Base-by-base conservation (phyloP, 2,888 invertebrate genomes). In the Athalia cordata region DNA sequence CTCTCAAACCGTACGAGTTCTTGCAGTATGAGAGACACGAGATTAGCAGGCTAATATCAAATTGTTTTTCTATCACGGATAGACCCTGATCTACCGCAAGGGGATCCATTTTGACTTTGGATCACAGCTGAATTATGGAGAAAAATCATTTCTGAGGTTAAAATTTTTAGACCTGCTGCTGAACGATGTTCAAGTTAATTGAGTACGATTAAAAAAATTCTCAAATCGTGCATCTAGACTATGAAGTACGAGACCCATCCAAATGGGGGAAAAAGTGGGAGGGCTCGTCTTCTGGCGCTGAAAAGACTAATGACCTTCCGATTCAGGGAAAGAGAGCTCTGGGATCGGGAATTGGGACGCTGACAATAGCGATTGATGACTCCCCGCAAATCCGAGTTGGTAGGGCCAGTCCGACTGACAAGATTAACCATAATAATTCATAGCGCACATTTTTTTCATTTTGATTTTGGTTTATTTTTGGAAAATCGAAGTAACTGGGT, bases 401-500 rank as follows among this genome's bases (percentile, higher is more conserved):
- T 45, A 15, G 13, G 6, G 15, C 11, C 8, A 15, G 59, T 62
- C 61, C 3, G 52, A n/a, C 50, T 29, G 78, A 59, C 15, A 15
- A 50, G 15, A 64, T 78, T 6, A 66, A 72, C 70, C 29, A 55
- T 70, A 55, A 70, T n/a, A 11, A 55, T n/a, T 70, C 57, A 29
- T 11, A 29, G 29, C 29, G 29, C 29, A 29, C 1, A 55, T 55
- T n/a, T 6, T 5, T 6, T 55, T 29, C 29, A 29, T 29, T 55
- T 55, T 11, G 9, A 9, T 55, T 55, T n/a, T 55, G 29, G 29
- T 11, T 55, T 4, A 5, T 7, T 55, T 55, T n/a, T 55, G n/a
- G n/a, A 7, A 4, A 6, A 52, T 52, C 11, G 3, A 9, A 55
- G 55, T 5, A 55, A 55, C n/a, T n/a, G 55, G n/a, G 6, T 55